These are phyloP conservation scores for Periophthalmus modestus DNA, from an alignment of 2,113 vertebrate genomes.

Conservation along the genomic window DNA sequence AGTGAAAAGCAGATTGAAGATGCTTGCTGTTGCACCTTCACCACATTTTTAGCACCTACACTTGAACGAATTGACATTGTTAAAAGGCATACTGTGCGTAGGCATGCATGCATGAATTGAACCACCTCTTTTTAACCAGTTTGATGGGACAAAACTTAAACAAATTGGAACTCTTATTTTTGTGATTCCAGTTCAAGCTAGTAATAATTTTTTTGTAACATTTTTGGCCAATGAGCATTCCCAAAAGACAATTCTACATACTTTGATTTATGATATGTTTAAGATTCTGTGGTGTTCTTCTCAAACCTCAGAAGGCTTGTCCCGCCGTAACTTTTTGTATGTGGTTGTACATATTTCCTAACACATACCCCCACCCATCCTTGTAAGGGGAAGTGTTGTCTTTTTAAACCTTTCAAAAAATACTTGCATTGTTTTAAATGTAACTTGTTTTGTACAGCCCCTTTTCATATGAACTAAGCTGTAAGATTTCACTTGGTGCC, in stretches of 20 bases:
- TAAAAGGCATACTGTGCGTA: background rate
- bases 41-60: background rate
- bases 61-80: background rate
- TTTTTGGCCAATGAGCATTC: background rate
- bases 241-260: background rate
- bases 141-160: no score
- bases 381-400: slow-evolving; percentile 1
- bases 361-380: background rate
- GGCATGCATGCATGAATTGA: no score
- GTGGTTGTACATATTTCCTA: slow-evolving; percentile 17
- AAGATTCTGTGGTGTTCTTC: background rate
- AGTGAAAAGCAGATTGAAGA: slow-evolving; percentile 41
- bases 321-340: background rate
- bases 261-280: background rate
- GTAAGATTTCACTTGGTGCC: slow-evolving; percentile 15
- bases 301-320: slow-evolving; percentile 5
- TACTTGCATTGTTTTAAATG: slow-evolving; percentile 81
- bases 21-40: slow-evolving; percentile 11
- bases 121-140: no score
- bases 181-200: background rate
- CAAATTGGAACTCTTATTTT: background rate
- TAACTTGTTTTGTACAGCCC: slow-evolving; percentile 33
- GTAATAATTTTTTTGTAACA: background rate
- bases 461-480: background rate
- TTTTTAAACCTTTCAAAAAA: background rate